phyloP scores from a whole-genome alignment of 2,888 invertebrate genomes.

The Anaspis maculata region DNA sequence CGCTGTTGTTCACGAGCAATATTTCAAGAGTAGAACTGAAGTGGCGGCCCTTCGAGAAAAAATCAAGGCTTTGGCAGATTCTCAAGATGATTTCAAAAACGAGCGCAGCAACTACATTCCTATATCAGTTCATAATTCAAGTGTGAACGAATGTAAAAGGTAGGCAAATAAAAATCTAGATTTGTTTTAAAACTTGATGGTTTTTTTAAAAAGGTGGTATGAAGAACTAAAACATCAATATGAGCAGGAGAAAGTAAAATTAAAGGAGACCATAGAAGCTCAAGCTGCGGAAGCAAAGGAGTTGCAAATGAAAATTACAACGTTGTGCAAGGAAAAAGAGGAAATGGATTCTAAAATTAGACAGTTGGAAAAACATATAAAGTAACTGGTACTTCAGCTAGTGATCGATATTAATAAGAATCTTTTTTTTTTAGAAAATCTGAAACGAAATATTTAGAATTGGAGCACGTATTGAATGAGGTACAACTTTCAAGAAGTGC shows the following conservation, averaged over 20 bases:
- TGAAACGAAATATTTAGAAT: conserved; percentile 41
- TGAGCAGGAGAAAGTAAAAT: conserved; percentile 56
- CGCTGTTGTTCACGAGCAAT: conserved; percentile 55
- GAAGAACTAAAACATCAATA: conserved; percentile 70
- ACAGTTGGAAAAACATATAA: conserved; percentile 46
- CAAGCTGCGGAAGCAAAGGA: conserved; percentile 43
- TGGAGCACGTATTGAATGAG: conserved; percentile 42
- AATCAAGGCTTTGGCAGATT: conserved; percentile 48
- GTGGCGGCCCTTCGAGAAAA: conserved; percentile 52
- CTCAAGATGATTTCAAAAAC: conserved; percentile 46
- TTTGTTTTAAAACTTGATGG: neutral
- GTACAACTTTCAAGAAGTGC: conserved; percentile 46
- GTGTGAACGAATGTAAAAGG: conserved; percentile 68
- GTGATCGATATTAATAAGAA: neutral
- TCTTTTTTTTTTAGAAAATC: conserved; percentile 35
- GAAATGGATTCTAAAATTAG: conserved; percentile 47
- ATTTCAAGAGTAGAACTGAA: conserved; percentile 49
- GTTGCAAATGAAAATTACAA: conserved; percentile 45
- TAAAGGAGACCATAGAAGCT: conserved; percentile 46
- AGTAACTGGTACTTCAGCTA: conserved; percentile 26
- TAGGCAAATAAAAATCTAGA: conserved; percentile 23
- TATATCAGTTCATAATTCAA: conserved; percentile 54
- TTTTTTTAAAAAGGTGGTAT: conserved; percentile 47
- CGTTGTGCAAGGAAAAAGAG: conserved; percentile 41
- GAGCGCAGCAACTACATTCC: conserved; percentile 52